phyloP scores from a whole-genome alignment of 2,888 invertebrate genomes.

The Melanargia galathea region DNA sequence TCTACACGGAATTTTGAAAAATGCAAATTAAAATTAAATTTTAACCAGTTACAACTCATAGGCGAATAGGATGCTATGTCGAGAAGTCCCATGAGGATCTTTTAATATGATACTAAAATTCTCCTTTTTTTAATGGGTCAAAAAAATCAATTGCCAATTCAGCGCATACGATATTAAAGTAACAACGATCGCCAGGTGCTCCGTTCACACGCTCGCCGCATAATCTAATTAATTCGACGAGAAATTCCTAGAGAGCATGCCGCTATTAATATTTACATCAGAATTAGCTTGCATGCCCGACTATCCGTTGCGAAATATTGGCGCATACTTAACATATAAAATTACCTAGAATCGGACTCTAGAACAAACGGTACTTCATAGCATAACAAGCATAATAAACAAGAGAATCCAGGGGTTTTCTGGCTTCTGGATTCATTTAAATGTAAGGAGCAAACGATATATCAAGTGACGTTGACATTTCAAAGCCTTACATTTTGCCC shows the following conservation, averaged over 20 bases:
- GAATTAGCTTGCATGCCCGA: conserved; percentile 34
- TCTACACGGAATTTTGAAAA: too few species aligned
- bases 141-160: neutral
- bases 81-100: too few species aligned
- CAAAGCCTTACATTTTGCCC: too few species aligned
- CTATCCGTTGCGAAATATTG: conserved; percentile 32
- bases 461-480: too few species aligned
- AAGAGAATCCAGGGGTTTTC: neutral
- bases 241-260: conserved; percentile 52
- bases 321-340: conserved; percentile 26
- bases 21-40: too few species aligned
- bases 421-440: neutral
- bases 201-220: conserved; percentile 34
- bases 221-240: conserved; percentile 52
- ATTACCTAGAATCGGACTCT: neutral
- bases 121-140: neutral
- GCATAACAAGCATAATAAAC: neutral
- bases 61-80: too few species aligned
- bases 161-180: neutral
- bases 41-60: too few species aligned
- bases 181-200: conserved; percentile 31
- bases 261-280: conserved; percentile 59
- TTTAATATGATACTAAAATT: too few species aligned
- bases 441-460: too few species aligned
- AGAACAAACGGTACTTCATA: neutral